Conservation (phyloP, 92 coral and sea anemone genomes). For the Bergia sp. region DNA sequence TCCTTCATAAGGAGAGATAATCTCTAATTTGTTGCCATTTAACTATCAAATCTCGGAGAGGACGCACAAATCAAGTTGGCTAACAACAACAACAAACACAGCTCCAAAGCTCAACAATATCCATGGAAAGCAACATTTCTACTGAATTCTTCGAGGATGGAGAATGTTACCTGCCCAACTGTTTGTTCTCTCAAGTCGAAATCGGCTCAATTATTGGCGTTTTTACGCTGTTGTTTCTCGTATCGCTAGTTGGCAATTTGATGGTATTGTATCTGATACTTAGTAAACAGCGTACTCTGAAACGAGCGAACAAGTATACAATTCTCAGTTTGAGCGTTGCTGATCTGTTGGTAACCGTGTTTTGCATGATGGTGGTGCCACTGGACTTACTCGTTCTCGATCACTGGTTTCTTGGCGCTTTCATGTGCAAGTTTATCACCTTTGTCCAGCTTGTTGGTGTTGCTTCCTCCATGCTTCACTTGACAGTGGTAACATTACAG, state of each 20-base stretch:
- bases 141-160: neutral
- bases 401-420: conserved; percentile 1
- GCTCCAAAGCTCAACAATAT: neutral
- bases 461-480: conserved; percentile 24
- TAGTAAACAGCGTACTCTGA: neutral
- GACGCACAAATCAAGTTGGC: neutral
- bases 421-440: conserved; percentile 34
- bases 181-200: conserved; percentile 30
- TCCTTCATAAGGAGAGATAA: neutral
- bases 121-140: neutral
- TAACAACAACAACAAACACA: neutral
- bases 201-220: conserved; percentile 12
- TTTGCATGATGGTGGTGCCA: conserved; percentile 12
- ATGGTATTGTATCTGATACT: conserved; percentile 3
- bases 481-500: conserved; percentile 28
- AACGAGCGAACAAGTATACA: conserved; percentile 30
- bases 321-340: conserved; percentile 28
- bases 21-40: neutral
- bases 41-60: neutral
- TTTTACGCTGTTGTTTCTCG: conserved; percentile 21
- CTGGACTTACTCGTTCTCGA: conserved; percentile 13
- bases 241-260: conserved; percentile 22
- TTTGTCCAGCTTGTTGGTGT: conserved; percentile 16
- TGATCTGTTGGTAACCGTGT: conserved; percentile 29
- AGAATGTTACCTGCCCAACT: conserved; percentile 5